Percentiles rank a stretch among this genome's conserved stretches.
phyloP scores from a whole-genome alignment of 2,797 vertebrate species.

The Myiotriccus ornatus region DNA sequence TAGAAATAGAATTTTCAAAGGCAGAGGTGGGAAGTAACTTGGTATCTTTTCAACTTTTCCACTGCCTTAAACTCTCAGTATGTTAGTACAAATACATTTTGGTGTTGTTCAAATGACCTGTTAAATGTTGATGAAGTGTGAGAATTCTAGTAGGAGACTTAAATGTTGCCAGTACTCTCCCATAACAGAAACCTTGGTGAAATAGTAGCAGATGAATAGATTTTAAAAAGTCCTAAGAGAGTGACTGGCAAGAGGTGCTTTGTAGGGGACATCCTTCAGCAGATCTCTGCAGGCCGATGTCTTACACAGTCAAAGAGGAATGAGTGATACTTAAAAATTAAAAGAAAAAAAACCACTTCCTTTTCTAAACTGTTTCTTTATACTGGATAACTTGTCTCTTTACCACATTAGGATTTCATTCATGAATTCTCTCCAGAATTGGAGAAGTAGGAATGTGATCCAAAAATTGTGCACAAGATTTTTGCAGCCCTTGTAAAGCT shows the following conservation, averaged over 20 bases:
- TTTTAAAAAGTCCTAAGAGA: neutral
- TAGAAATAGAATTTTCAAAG: slow-evolving; percentile 22
- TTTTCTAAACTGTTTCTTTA: neutral
- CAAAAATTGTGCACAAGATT: neutral
- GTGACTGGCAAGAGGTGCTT: neutral
- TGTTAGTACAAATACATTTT: neutral
- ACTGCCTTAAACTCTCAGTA: neutral
- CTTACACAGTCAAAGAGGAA: neutral
- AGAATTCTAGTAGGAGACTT: neutral
- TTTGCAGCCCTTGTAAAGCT: neutral
- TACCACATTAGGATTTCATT: neutral
- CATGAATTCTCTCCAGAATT: neutral
- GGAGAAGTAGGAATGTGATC: neutral
- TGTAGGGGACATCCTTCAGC: neutral
- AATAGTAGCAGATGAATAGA: neutral
- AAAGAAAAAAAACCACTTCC: rapidly evolving
- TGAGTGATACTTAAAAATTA: neutral
- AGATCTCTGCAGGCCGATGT: neutral
- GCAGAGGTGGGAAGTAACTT: neutral
- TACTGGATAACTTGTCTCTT: neutral
- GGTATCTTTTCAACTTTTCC: neutral
- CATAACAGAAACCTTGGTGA: neutral
- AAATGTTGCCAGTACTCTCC: neutral
- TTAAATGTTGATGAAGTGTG: neutral
- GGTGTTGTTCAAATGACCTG: neutral